Evolutionary conservation across 2,888 invertebrate genomes (phyloP), one percentile per base, ranked within the genome.

Genomic region (Marronus borbonicus): DNA sequence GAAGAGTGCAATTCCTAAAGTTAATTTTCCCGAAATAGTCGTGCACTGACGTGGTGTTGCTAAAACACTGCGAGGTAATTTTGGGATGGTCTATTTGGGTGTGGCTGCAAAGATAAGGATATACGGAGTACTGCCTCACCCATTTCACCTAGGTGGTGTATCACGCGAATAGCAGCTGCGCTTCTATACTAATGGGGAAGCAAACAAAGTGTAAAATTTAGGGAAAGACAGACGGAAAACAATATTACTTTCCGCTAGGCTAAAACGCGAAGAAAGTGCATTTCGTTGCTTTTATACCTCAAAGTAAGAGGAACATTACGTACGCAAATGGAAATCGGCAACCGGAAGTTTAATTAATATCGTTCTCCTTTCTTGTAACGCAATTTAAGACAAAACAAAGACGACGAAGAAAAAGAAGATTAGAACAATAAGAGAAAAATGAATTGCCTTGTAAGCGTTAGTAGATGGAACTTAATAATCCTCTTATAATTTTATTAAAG

Each of bases 171-270:
- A 44, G 28, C 49, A 60, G 14, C 24, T 44, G 36, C 20, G 58
- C 60, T 60, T 44, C 24, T 49, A 2, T 20, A 74, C 72, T 74
- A 74, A 74, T 74, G 72, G 72, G 62, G 44, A 44, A 44, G 49
- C 14, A 74, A 74, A 74, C 72, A 74, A 60, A 74, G 60, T 74
- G 72, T 60, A 60, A 39, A 72, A 58, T 72, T 70, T 44, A 74
- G 58, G 55, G 72, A 24, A 24, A 60, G 60, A 44, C 58, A 60
- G 62, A 39, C 24, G 20, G 49, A 74, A 74, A 62, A 28, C 49
- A 74, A 44, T 20, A 60, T 39, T 74, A 10, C 60, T 44, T 74
- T 60, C 17, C 36, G 12, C 7, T 14, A 14, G 12, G 14, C 49
- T 12, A 74, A 74, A 58, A 44, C 24, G 36, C 44, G 60, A 24